Evolutionary conservation across 2,888 invertebrate genomes (phyloP).

Genomic region (Plusia festucae): DNA sequence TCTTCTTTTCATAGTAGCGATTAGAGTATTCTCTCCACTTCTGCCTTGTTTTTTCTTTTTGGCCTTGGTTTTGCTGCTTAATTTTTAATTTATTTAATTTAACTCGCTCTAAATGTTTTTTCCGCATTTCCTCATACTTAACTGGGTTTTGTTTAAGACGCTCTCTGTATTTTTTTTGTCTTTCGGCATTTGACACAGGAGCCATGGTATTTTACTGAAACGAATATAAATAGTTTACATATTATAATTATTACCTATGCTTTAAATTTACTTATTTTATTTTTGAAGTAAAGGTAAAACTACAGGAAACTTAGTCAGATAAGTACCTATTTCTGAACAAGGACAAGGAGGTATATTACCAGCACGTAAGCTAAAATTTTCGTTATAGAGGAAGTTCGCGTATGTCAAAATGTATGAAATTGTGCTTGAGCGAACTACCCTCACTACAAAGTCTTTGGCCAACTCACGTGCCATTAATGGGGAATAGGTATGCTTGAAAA

Average conservation of each 20-base stretch:
- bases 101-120: constrained; percentile 31
- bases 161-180: constrained; percentile 35
- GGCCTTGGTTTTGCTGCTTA: constrained; percentile 25
- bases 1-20: constrained; percentile 27
- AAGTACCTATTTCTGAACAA: no score
- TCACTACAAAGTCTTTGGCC: no score
- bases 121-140: constrained; percentile 38
- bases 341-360: background rate
- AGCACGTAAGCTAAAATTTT: constrained; percentile 18
- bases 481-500: no score
- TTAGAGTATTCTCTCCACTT: constrained; percentile 38
- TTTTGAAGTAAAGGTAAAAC: constrained; percentile 16
- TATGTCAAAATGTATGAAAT: background rate
- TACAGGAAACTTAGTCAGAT: constrained; percentile 12
- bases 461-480: background rate
- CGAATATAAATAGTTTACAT: constrained; percentile 16
- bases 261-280: constrained; percentile 14
- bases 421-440: no score
- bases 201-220: constrained; percentile 31
- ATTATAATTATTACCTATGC: no score
- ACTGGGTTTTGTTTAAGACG: constrained; percentile 34
- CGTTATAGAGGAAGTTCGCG: constrained; percentile 13
- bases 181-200: constrained; percentile 36
- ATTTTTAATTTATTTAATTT: constrained; percentile 35
- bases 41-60: constrained; percentile 30